Conservation (phyloP, 2,113 vertebrate species). For the Cnemophilus loriae region DNA sequence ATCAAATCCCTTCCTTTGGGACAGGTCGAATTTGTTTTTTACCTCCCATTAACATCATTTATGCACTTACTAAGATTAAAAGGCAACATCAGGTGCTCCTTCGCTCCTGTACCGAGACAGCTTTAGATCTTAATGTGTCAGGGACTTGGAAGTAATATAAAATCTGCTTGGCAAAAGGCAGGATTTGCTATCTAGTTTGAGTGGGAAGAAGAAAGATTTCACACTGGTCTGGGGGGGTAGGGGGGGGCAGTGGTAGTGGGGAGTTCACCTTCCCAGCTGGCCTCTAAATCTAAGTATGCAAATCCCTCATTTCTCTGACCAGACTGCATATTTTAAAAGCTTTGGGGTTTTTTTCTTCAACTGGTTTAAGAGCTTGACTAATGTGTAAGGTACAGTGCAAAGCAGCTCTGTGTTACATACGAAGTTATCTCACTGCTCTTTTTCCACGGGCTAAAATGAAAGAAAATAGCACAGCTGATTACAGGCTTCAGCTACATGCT, state of each 20-base stretch:
- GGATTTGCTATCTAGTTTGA: background rate
- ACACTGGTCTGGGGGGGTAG: fast-evolving
- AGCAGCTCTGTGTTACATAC: background rate
- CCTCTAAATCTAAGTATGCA: background rate
- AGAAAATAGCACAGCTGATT: background rate
- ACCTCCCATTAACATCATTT: background rate
- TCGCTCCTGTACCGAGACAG: fast-evolving
- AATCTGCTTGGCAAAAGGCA: background rate
- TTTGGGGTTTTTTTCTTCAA: background rate
- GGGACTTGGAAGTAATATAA: background rate
- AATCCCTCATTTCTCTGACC: background rate
- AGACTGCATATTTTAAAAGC: background rate
- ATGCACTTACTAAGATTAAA: background rate
- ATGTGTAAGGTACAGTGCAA: background rate
- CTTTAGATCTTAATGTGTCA: background rate
- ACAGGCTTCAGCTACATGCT: background rate
- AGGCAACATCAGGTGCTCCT: background rate
- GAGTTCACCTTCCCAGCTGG: background rate
- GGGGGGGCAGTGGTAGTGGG: too few species aligned
- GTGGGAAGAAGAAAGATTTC: background rate
- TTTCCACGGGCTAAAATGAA: background rate
- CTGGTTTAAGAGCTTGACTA: background rate
- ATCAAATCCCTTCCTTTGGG: background rate
- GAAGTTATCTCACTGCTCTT: background rate
- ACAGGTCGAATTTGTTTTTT: background rate